Percentiles rank a stretch among this genome's conserved stretches.
Conservation (phyloP, 2,113 vertebrate species). For the Fulmarus glacialis region DNA sequence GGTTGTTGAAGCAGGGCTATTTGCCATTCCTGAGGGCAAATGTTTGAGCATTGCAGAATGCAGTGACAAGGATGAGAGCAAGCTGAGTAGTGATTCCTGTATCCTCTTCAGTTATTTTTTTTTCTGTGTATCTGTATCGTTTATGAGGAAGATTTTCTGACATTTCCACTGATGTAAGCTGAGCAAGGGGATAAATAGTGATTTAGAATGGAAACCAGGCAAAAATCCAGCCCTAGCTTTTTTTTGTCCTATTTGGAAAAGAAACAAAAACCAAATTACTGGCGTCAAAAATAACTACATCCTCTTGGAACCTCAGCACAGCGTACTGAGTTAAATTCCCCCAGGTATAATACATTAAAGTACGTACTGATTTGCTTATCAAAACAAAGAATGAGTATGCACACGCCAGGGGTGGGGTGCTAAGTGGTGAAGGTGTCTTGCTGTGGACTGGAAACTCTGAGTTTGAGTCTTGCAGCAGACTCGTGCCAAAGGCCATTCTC, state of each 20-base stretch:
- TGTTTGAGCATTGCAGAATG: not conserved
- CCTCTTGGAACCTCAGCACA: conserved; percentile 17
- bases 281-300: conserved; percentile 19
- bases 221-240: not conserved
- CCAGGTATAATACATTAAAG: conserved; percentile 24
- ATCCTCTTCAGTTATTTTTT: not conserved
- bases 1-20: not conserved
- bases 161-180: not conserved
- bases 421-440: not conserved
- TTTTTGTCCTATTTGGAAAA: conserved; percentile 12
- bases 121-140: not conserved
- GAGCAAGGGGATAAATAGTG: not conserved
- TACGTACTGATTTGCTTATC: conserved; percentile 27
- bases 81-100: not conserved
- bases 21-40: not conserved
- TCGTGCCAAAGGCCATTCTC: not conserved
- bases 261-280: conserved; percentile 20
- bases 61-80: not conserved
- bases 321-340: not conserved
- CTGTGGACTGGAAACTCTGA: conserved; percentile 29
- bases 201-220: conserved; percentile 11
- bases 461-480: not conserved
- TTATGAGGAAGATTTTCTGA: not conserved
- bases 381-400: conserved; percentile 39
- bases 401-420: not conserved